Evolutionary conservation across 1,140 invertebrate genomes (phyloP).

Genomic region (Drosophila biarmipes): DNA sequence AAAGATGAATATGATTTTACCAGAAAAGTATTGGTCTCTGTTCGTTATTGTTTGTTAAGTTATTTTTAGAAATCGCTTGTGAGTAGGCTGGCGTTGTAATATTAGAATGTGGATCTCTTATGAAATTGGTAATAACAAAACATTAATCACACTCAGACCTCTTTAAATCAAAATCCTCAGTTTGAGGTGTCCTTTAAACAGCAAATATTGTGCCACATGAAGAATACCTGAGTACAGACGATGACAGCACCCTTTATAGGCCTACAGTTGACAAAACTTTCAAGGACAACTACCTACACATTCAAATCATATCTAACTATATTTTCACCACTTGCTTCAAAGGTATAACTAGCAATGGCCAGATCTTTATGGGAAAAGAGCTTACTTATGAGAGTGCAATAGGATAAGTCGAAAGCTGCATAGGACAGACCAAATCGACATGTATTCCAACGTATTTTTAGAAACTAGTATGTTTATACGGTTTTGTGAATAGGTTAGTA

Average conservation of each 20-base stretch:
- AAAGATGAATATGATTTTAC: slow-evolving; percentile 68
- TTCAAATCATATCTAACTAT: slow-evolving; percentile 42
- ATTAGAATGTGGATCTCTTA: slow-evolving; percentile 9
- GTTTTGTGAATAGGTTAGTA: slow-evolving; percentile 46
- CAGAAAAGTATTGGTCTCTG: slow-evolving; percentile 26
- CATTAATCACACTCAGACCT: slow-evolving; percentile 14
- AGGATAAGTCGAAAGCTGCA: slow-evolving; percentile 1
- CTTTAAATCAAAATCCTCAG: slow-evolving; percentile 26
- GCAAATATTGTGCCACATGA: slow-evolving; percentile 42
- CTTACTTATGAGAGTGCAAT: slow-evolving; percentile 31
- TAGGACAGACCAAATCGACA: slow-evolving; percentile 27
- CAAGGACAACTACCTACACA: slow-evolving; percentile 13
- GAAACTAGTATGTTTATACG: slow-evolving; percentile 36
- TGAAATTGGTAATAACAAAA: slow-evolving; percentile 11
- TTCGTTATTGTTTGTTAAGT: slow-evolving; percentile 25
- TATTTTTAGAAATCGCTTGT: neutral
- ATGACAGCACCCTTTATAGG: slow-evolving; percentile 19
- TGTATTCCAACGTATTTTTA: slow-evolving; percentile 46
- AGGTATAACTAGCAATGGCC: slow-evolving; percentile 6
- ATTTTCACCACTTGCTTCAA: slow-evolving; percentile 21
- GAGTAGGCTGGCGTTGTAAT: neutral
- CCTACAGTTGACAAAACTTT: neutral
- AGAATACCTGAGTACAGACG: slow-evolving; percentile 59
- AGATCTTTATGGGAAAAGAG: slow-evolving; percentile 14
- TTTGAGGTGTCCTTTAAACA: slow-evolving; percentile 1